Base-by-base conservation (phyloP, 2,888 invertebrate genomes). In the Phrixothrix hirtus region DNA sequence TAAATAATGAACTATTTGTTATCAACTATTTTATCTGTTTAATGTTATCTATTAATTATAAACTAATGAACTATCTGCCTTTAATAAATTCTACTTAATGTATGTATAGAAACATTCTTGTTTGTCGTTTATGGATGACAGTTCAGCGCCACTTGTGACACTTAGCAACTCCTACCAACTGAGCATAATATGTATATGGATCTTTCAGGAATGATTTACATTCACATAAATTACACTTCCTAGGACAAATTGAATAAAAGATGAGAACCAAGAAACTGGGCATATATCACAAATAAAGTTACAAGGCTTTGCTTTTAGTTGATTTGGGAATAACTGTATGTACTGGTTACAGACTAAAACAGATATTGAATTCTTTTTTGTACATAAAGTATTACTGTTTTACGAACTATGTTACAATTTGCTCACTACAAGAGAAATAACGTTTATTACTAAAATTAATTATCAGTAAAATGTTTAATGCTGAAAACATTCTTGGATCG, bases 241-340 rank as follows among this genome's bases (percentile, higher is more conserved):
- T 17, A 30, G 32, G 38, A 39, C 44, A 51, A 51, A 51, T 45
- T 51, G 51, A 44, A 51, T 51, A 45, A 51, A 51, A 45, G 51
- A 51, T 43, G 43, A 37, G 30, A 38, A 50, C 34, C 30, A 42
- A 42, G 52, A 44, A 52, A 42, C 42, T 47, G 30, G 25, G 10
- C 42, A 42, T 52, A 46, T 41, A 46, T 52, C 52, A 47, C 30
- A 37, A 52, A 41, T 36, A 45, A 34, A 39, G 41, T 45, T 45
- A 26, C 17, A 52, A 37, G 52, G 32, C 25, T 47, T 52, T 52
- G 52, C 52, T 52, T 52, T 52, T 52, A 52, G 46, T 42, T 52
- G 46, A 35, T 25, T 5, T 43, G 48, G 48, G 48, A 48, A 25
- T 34, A 41, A 27, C 29, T 36, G 41, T 38, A 10, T 38, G 26